phyloP scores from a whole-genome alignment of 2,797 vertebrate species.

The Poecilia velifera region DNA sequence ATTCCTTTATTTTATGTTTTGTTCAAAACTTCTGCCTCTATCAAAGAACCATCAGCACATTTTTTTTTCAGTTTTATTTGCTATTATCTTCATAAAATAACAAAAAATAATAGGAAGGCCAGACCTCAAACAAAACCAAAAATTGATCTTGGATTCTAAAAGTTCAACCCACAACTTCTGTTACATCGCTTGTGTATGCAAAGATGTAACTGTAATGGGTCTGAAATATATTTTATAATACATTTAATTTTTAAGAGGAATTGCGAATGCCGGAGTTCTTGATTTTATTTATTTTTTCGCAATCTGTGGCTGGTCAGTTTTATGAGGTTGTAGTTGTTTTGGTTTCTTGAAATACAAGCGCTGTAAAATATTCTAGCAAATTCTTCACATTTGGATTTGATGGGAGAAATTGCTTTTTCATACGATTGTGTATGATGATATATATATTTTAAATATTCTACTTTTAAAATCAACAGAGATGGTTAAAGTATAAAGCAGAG shows the following conservation, averaged over 20 bases:
- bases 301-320: not conserved
- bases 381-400: not conserved
- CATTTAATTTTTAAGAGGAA: not conserved
- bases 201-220: not conserved
- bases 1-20: not conserved
- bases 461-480: not conserved
- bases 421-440: too few species aligned
- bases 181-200: not conserved
- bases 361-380: not conserved
- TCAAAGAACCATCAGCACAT: not conserved
- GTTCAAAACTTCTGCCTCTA: not conserved
- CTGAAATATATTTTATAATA: not conserved
- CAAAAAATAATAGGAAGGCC: not conserved
- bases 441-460: not conserved
- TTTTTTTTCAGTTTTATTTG: not conserved
- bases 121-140: not conserved
- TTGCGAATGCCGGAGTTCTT: not conserved
- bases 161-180: not conserved
- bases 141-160: not conserved
- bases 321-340: not conserved
- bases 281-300: not conserved
- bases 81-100: not conserved
- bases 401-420: not conserved
- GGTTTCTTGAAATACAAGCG: not conserved
- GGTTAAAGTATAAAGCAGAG: not conserved